Percentiles rank a stretch among this genome's conserved stretches.
phyloP scores from a whole-genome alignment of 2,113 vertebrate species.

The Paratilapia polleni region DNA sequence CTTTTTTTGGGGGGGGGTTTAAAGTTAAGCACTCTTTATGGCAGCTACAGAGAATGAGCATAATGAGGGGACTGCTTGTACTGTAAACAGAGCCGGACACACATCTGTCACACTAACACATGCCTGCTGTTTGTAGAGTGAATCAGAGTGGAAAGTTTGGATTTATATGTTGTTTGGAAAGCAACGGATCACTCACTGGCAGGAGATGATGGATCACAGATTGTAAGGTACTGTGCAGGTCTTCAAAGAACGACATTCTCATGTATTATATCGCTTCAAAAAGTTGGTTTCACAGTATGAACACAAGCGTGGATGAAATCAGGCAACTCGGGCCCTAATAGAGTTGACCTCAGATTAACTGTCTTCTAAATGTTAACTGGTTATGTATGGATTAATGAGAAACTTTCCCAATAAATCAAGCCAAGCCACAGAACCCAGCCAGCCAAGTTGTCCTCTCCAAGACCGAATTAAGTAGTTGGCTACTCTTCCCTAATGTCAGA shows the following conservation, averaged over 20 bases:
- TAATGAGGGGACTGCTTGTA: slow-evolving; percentile 46
- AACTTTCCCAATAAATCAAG: background rate
- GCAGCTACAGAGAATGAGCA: background rate
- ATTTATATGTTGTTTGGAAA: slow-evolving; percentile 39
- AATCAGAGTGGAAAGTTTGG: slow-evolving; percentile 65
- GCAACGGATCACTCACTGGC: slow-evolving; percentile 9
- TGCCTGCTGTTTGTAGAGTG: slow-evolving; percentile 48
- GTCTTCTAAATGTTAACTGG: background rate
- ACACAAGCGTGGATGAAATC: background rate
- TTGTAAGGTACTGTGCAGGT: background rate
- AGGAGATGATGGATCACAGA: background rate
- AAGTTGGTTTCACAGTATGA: background rate
- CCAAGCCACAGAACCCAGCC: background rate
- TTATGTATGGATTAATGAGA: background rate
- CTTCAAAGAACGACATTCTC: background rate
- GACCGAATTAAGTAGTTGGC: background rate
- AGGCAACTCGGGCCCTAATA: fast-evolving
- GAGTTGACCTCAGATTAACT: background rate
- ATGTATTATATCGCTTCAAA: background rate
- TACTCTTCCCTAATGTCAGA: background rate
- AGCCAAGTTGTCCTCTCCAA: background rate
- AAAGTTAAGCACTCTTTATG: background rate
- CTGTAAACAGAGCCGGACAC: slow-evolving; percentile 65
- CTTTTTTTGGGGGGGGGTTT: background rate
- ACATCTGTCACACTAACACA: slow-evolving; percentile 62